Evolutionary conservation across 2,797 vertebrate species (phyloP), one percentile per base, ranked within the genome.

Genomic region (Propithecus perrieri): DNA sequence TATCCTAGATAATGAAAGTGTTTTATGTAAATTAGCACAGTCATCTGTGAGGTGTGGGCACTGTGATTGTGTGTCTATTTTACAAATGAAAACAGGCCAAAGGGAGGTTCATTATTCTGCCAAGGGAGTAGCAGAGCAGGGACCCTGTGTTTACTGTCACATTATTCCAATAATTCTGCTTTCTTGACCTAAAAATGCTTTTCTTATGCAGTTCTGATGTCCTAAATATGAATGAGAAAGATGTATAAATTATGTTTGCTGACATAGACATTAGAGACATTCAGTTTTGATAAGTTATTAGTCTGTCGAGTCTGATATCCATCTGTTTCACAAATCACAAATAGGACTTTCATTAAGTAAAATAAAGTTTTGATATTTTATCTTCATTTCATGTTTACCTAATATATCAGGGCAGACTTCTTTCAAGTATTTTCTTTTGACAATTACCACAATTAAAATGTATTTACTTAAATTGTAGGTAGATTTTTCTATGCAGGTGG

Each of bases 401-500:
- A 78, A 50, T 55, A 26, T 22, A 72, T 43, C 50, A 79, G 83
- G 20, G n/a, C 35, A 74, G 17, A 43, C 33, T 33, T 59, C 10
- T 96, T 78, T 74, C 17, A 69, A 26, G 59, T 78, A 26, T 41
- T 81, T 89, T 81, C 20, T 57, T 57, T 57, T 57, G 41, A 76
- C 30, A 59, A 59, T 94, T 92, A 50, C 26, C n/a, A 79, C 11
- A 84, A 20, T 85, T 53, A 76, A 93, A 92, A 7, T 55, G 8
- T 50, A 83, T 80, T 94, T 92, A 41, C n/a, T 87, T 83, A 96
- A 85, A 38, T 53, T 41, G 9, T 89, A 76, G 69, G 18, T 80
- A 97, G 28, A 38, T 61, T 87, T 96, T 96, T 96, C 67, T 78
- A 43, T 50, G 28, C 6, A 89, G 8, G 30, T 87, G 35, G 17